Evolutionary conservation across 2,888 invertebrate genomes (phyloP).

Genomic region (Orgyia antiqua): DNA sequence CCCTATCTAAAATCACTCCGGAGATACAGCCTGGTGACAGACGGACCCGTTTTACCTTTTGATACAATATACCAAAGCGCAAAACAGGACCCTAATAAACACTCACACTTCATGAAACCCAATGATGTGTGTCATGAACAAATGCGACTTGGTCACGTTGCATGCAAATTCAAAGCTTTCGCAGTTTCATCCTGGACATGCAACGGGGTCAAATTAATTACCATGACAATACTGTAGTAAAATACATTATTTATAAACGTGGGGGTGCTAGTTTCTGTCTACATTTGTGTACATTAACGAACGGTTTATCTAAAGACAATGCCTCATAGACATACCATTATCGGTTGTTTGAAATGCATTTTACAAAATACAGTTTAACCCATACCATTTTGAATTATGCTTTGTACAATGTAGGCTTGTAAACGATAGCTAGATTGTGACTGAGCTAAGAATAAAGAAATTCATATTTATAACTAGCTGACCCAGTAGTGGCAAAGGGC

Average conservation of each 20-base stretch:
- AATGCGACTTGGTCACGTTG: slow-evolving; percentile 25
- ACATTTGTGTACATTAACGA: slow-evolving; percentile 40
- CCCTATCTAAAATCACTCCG: too few relatives aligned
- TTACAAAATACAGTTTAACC: not conserved
- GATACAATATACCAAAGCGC: too few relatives aligned
- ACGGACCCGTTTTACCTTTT: too few relatives aligned
- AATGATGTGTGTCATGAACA: slow-evolving; percentile 31
- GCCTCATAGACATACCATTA: slow-evolving; percentile 2
- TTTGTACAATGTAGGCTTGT: too few relatives aligned
- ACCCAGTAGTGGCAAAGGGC: too few relatives aligned
- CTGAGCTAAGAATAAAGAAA: too few relatives aligned
- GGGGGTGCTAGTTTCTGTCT: slow-evolving; percentile 43
- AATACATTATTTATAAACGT: slow-evolving; percentile 57
- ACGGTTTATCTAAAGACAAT: slow-evolving; percentile 22
- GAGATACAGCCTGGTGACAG: too few relatives aligned
- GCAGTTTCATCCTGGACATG: slow-evolving; percentile 47
- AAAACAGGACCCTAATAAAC: too few relatives aligned
- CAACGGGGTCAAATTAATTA: slow-evolving; percentile 64
- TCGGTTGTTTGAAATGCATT: not conserved
- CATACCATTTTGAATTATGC: too few relatives aligned
- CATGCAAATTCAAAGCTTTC: slow-evolving; percentile 33
- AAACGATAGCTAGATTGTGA: too few relatives aligned
- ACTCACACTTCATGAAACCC: slow-evolving; percentile 23
- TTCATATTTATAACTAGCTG: too few relatives aligned
- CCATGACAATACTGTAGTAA: slow-evolving; percentile 57